Base-by-base conservation (phyloP, 1,140 invertebrate species). In the Halesus radiatus region DNA sequence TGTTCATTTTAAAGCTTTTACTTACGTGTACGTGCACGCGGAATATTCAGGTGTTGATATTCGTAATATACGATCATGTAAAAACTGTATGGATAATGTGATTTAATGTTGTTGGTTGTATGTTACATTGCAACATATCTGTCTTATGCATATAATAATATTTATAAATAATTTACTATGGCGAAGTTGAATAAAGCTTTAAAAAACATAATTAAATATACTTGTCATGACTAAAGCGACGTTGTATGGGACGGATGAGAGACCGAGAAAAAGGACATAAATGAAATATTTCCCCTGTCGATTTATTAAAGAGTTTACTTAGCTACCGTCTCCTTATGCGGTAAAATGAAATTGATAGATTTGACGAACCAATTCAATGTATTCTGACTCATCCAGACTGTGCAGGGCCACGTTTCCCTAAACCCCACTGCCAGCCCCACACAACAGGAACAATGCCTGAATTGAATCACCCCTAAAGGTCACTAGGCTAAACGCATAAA, bases 391-490 rank as follows among this genome's bases (percentile, higher is more conserved):
- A 80, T 83, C 78, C 81, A 76, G 80, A 79, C 81, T 72, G 70
- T 83, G 81, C 76, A 75, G 75, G 18, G 76, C 53, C 26, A 29
- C 5, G 26, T 29, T 3, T 29, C 26, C 26, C 26, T 2, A 73
- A 77, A 37, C 79, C 66, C 32, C 79, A 75, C 60, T 72, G 70
- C 80, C 85, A 85, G 85, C 85, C 87, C 84, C 84, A 37, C 77
- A 83, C 73, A 84, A 83, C 81, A 85, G 79, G 84, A 73, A 72
- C 74, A 6, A 76, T 72, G 76, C 82, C 79, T 60, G 58, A 76
- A 75, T 18, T 84, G 84, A 74, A 68, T 66, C n/a, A 26, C 20
- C 32, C 3, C 13, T 5, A 60, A 60, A 60, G 56, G 15, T 56
- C 37, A 45, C 37, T 13, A 13, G 13, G 37, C 10, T 10, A 45